Conservation (phyloP, 2,888 invertebrate genomes). For the Parapristionchus giblindavisi region DNA sequence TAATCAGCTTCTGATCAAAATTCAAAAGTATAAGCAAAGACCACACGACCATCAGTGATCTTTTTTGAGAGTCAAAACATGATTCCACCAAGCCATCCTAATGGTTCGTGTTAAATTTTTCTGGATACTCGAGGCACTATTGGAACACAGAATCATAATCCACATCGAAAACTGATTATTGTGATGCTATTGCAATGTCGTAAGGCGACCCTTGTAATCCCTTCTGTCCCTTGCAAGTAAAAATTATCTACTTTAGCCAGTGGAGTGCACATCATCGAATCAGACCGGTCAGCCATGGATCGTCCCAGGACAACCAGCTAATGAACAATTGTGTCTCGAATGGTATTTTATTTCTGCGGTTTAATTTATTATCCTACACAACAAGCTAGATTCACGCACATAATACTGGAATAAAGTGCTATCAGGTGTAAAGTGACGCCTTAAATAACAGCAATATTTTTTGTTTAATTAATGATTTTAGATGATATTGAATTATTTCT, state of each 20-base stretch:
- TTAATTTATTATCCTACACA: neutral
- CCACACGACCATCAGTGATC: too few relatives aligned
- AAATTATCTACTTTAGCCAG: conserved; percentile 18
- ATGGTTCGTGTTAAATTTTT: too few relatives aligned
- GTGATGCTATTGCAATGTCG: too few relatives aligned
- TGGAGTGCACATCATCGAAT: conserved; percentile 31
- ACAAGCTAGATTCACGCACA: neutral
- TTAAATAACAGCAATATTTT: neutral
- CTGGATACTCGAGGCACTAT: too few relatives aligned
- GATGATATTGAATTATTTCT: too few relatives aligned
- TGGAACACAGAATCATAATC: too few relatives aligned
- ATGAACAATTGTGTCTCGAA: conserved; percentile 25
- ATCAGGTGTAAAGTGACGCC: neutral
- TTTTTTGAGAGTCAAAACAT: too few relatives aligned
- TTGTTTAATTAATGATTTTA: neutral
- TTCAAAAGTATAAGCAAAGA: too few relatives aligned
- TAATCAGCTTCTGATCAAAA: too few relatives aligned
- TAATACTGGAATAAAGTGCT: neutral
- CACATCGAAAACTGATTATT: too few relatives aligned
- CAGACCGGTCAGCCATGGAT: conserved; percentile 35
- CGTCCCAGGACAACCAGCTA: conserved; percentile 5
- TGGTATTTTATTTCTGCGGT: conserved; percentile 2
- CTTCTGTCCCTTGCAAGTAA: neutral
- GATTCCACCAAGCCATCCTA: too few relatives aligned
- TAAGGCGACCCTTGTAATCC: neutral